Percentiles rank a stretch among this genome's conserved stretches.
Evolutionary conservation across 2,113 vertebrate species (phyloP).

Genomic region (Tenebrosternarchus preto): DNA sequence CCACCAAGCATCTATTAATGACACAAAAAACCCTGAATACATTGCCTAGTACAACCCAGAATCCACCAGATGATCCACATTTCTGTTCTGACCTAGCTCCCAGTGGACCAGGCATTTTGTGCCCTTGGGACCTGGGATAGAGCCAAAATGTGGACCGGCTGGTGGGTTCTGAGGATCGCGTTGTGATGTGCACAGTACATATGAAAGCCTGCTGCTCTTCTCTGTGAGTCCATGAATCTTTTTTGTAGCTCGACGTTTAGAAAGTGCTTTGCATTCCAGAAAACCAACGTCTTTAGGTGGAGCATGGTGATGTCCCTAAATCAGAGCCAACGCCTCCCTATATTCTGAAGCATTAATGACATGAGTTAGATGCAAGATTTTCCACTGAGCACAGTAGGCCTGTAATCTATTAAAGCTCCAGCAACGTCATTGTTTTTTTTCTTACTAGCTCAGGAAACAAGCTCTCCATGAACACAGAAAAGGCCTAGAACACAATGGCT

Average conservation of each 20-base stretch:
- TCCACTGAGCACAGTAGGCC: slow-evolving; percentile 59
- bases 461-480: slow-evolving; percentile 1
- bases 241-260: slow-evolving; percentile 11
- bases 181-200: too few relatives aligned
- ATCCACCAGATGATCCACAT: too few relatives aligned
- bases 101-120: too few relatives aligned
- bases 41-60: too few relatives aligned
- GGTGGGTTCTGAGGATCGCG: too few relatives aligned
- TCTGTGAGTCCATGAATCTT: slow-evolving; percentile 9
- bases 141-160: too few relatives aligned
- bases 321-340: slow-evolving; percentile 33
- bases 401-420: slow-evolving; percentile 57
- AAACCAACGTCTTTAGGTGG: slow-evolving; percentile 35
- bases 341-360: slow-evolving; percentile 46
- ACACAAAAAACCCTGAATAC: not conserved
- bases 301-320: slow-evolving; percentile 24
- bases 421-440: slow-evolving; percentile 55
- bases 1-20: not conserved
- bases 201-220: not conserved
- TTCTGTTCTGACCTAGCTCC: too few relatives aligned
- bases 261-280: slow-evolving; percentile 9
- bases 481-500: not conserved
- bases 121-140: too few relatives aligned
- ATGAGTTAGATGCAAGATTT: slow-evolving; percentile 55
- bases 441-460: slow-evolving; percentile 50